Conservation (phyloP, 2,113 vertebrate species). For the Psephotus haematonotus region DNA sequence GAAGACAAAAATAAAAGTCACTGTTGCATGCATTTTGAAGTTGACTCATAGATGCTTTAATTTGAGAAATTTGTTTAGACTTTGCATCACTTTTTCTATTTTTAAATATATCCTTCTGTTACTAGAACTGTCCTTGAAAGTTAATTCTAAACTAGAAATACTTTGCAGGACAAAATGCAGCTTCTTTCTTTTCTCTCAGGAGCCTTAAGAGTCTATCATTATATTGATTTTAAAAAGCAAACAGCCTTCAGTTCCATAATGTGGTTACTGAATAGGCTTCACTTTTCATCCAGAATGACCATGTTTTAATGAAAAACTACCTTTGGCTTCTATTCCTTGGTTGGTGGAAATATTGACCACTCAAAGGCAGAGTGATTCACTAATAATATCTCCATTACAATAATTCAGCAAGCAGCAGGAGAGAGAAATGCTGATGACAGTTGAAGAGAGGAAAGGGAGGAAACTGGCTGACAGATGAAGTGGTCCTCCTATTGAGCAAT, state of each 20-base stretch:
- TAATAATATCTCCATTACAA: constrained; percentile 20
- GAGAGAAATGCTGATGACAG: not conserved
- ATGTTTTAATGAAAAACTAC: constrained; percentile 5
- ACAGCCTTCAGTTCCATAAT: not conserved
- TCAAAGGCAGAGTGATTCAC: not conserved
- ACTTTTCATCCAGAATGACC: not conserved
- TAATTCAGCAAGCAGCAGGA: not conserved
- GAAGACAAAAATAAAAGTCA: not conserved
- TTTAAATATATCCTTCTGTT: not conserved
- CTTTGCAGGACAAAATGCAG: not conserved
- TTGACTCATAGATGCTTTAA: not conserved
- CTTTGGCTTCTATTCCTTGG: not conserved
- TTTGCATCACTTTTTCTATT: not conserved
- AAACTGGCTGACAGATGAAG: not conserved
- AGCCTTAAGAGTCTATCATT: not conserved
- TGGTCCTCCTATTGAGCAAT: not conserved
- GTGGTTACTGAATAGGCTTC: constrained; percentile 11
- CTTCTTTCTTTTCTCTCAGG: not conserved
- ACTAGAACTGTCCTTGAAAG: not conserved
- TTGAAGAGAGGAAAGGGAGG: not conserved
- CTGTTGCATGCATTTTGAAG: not conserved
- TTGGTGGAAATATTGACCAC: not conserved
- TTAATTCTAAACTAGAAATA: not conserved
- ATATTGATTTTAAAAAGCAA: constrained; percentile 34
- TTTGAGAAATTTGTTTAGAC: not conserved